Conservation (phyloP, 2,797 vertebrate species). For the Schizothorax lantsangensis region DNA sequence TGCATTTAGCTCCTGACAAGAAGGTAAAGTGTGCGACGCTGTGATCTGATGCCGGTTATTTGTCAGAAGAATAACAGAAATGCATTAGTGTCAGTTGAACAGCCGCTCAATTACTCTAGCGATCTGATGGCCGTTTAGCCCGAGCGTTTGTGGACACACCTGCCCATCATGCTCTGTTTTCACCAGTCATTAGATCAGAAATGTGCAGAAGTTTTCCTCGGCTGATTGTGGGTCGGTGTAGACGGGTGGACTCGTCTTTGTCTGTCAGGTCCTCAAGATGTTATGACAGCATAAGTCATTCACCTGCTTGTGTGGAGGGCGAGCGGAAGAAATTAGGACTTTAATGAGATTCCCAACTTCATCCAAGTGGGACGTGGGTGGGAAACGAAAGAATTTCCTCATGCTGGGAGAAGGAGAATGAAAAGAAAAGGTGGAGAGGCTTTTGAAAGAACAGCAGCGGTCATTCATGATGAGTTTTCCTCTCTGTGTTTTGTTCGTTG, state of each 20-base stretch:
- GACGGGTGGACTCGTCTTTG: conserved; percentile 48
- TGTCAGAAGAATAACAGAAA: conserved; percentile 59
- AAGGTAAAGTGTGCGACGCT: conserved; percentile 61
- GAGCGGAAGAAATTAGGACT: conserved; percentile 50
- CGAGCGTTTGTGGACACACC: conserved; percentile 30
- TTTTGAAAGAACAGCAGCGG: conserved; percentile 59
- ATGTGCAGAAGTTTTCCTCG: neutral
- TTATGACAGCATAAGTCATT: conserved; percentile 68
- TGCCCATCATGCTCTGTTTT: conserved; percentile 35
- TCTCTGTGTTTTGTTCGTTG: conserved; percentile 46
- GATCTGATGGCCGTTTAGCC: conserved; percentile 60
- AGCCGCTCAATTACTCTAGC: conserved; percentile 65
- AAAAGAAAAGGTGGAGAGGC: conserved; percentile 67
- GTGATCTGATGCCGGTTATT: conserved; percentile 69
- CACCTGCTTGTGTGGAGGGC: conserved; percentile 68
- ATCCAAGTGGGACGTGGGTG: conserved; percentile 57
- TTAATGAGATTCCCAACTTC: conserved; percentile 69
- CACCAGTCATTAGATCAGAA: conserved; percentile 54
- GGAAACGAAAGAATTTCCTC: conserved; percentile 66
- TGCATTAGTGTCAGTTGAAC: conserved; percentile 64
- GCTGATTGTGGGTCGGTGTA: neutral
- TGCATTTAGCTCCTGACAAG: conserved; percentile 61
- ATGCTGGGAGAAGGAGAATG: conserved; percentile 59
- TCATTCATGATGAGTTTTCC: conserved; percentile 59
- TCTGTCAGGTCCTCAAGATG: conserved; percentile 62